Base-by-base conservation (phyloP, 2,888 invertebrate genomes). In the Atrina japonica region DNA sequence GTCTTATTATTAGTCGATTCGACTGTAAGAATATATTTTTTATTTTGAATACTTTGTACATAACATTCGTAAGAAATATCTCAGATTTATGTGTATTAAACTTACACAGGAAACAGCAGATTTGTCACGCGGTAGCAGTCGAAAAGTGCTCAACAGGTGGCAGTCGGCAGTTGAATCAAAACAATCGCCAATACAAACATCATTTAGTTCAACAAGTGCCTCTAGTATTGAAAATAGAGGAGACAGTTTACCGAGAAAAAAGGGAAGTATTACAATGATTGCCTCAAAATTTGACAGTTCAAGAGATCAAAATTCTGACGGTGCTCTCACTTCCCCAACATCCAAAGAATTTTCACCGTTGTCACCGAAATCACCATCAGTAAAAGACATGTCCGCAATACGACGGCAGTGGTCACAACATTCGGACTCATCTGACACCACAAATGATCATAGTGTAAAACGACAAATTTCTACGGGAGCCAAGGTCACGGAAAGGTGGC, bases 401-500 rank as follows among this genome's bases (percentile, higher is more conserved):
- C 45, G 50, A 52, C 56, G 64, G 11, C 63, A 69, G 18, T 69
- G 69, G 69, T 70, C 74, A 29, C 63, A 65, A 23, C 59, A 55
- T 7, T 65, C 67, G 27, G 77, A 77, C 53, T 65, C 65, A 25
- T 29, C 50, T 11, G 40, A 50, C 41, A 63, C 63, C 23, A 45
- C 43, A 21, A 14, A 29, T 18, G 50, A 63, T n/a, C 41, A 50
- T 9, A 58, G 45, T 50, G 23, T 47, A 16, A 52, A 45, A 43
- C 55, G 64, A 21, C 56, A 53, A 52, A 60, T 50, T 56, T 65
- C 65, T 7, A 47, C 25, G 41, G 60, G 66, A 59, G 45, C 68
- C 18, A 73, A 70, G 56, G 67, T 78, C 14, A 70, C 74, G 25
- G 76, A 68, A 16, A 76, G 71, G 49, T 80, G 76, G 75, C 68